Evolutionary conservation across 2,888 invertebrate genomes (phyloP), one percentile per base, ranked within the genome.

Genomic region (Protophormia terraenovae): DNA sequence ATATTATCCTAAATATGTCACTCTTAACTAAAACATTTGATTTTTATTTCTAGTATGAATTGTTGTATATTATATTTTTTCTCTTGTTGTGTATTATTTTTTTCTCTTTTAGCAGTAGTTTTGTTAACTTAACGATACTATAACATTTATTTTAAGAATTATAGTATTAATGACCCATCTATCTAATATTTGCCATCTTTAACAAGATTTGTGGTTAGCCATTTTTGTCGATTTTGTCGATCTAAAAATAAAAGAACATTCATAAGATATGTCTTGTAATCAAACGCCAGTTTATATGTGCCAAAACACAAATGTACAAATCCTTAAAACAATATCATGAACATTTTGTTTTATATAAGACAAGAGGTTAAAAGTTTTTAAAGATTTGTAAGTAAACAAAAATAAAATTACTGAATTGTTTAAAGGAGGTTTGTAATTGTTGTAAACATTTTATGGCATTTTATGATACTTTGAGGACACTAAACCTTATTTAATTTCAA

Each of bases 1-100:
- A 27, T 19, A 24, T 53, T 24, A 27, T 24, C n/a, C 38, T 66
- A 66, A 45, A 27, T 27, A 38, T 45, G 41, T 41, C 45, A 45
- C 24, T n/a, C 16, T 41, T 45, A 41, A 64, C 64, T 64, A 41
- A 64, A 64, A 14, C 32, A 66, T 66, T 66, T 14, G 38, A 19
- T 38, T 38, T 62, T 14, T 53, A 53, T 53, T 24, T 24, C 3
- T 22, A n/a, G n/a, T n/a, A n/a, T n/a, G n/a, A n/a, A n/a, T n/a
- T n/a, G n/a, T n/a, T n/a, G n/a, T 53, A 1, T 1, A 22, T 50
- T 22, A 8, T 7, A 50, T 10, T 8, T 10, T 2, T 22, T 19
- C 10, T 8, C 10, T n/a, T 8, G 35, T 10, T 58, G 29, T 16
- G 19, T 60, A n/a, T n/a, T n/a, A n/a, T n/a, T n/a, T n/a, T 35